These are phyloP conservation scores for Caenorhabditis latens DNA, from an alignment of 1,140 invertebrate species.

Conservation along the genomic window DNA sequence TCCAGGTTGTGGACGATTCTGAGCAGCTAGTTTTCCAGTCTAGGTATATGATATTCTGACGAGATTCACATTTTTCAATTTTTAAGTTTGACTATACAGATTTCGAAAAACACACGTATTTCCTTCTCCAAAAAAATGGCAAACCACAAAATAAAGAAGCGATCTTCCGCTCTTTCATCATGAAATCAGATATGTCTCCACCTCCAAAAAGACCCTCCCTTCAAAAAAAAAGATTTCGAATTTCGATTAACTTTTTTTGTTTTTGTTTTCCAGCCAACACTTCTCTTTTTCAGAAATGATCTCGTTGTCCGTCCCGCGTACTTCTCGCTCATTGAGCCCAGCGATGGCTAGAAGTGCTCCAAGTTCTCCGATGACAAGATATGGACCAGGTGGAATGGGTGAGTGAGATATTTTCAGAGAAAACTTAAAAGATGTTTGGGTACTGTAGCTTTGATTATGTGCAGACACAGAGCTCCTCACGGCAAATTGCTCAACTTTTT, in stretches of 20 bases:
- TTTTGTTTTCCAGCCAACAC: constrained; percentile 1
- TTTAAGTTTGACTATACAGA: no score
- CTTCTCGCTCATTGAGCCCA: constrained; percentile 19
- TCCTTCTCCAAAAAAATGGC: no score
- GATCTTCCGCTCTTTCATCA: no score
- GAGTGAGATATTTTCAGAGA: neutral
- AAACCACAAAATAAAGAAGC: no score
- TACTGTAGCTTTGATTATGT: neutral
- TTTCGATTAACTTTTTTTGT: constrained; percentile 51
- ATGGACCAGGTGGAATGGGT: constrained; percentile 14
- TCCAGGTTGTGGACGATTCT: no score
- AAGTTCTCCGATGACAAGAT: constrained; percentile 27
- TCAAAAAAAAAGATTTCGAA: neutral
- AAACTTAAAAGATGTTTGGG: no score
- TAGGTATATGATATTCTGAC: no score
- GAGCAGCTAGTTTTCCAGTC: no score
- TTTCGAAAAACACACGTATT: no score
- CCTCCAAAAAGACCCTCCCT: neutral
- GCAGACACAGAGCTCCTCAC: neutral
- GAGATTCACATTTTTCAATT: no score
- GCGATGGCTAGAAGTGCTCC: constrained; percentile 37
- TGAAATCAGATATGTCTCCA: constrained; percentile 38
- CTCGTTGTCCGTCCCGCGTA: constrained; percentile 46
- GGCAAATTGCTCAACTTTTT: neutral
- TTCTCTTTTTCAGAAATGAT: constrained; percentile 15